phyloP scores from a whole-genome alignment of 1,140 invertebrate species.

The Leucophenga varia region DNA sequence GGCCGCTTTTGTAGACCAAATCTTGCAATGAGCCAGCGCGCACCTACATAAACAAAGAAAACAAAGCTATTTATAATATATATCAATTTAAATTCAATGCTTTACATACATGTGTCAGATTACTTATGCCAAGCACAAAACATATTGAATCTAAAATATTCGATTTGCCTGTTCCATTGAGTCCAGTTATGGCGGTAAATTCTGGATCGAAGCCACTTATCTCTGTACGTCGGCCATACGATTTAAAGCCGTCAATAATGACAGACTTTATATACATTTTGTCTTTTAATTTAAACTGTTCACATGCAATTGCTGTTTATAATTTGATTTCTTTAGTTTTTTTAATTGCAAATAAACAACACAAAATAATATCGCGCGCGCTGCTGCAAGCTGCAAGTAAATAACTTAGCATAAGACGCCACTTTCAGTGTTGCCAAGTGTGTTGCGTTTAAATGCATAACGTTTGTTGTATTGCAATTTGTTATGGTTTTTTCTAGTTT shows the following conservation, averaged over 20 bases:
- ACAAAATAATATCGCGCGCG: too few species aligned
- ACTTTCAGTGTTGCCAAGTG: too few species aligned
- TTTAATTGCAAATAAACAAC: too few species aligned
- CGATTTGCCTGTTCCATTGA: constrained; percentile 99
- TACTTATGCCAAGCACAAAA: constrained; percentile 96
- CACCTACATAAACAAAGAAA: constrained; percentile 64
- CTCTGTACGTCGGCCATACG: constrained; percentile 91
- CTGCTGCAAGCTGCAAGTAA: too few species aligned
- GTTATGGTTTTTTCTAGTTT: too few species aligned
- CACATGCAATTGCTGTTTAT: neutral
- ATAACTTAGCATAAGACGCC: too few species aligned
- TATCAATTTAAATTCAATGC: neutral
- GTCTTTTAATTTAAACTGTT: too few species aligned
- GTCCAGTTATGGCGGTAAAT: constrained; percentile 98
- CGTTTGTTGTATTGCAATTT: too few species aligned
- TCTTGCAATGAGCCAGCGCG: constrained; percentile 88
- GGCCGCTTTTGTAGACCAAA: constrained; percentile 96
- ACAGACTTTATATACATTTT: constrained; percentile 94
- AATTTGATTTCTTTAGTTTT: too few species aligned
- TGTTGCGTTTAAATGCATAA: too few species aligned
- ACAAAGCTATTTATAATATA: too few species aligned
- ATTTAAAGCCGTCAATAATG: constrained; percentile 97
- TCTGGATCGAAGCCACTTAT: constrained; percentile 92
- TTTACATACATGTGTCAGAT: constrained; percentile 79
- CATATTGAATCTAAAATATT: constrained; percentile 98